phyloP scores from a whole-genome alignment of 35 echinoderm and acorn worm species.

The Strongylocentrotus purpuratus region DNA sequence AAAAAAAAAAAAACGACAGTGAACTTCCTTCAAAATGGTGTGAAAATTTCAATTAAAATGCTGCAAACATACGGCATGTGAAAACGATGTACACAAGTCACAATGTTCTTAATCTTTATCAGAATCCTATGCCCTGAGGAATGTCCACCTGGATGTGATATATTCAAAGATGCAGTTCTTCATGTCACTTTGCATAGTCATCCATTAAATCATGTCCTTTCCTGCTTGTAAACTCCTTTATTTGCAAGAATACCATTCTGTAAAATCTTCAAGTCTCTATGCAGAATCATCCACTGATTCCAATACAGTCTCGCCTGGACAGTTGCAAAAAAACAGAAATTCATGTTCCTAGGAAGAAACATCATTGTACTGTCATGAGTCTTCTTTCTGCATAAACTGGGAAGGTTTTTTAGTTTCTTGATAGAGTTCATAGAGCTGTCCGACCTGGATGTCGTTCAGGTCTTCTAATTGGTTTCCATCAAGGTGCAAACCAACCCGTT shows the following conservation, averaged over 20 bases:
- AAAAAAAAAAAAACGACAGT: too few relatives aligned
- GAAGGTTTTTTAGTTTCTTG: conserved; percentile 80
- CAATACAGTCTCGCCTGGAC: not conserved
- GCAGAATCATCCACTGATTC: too few relatives aligned
- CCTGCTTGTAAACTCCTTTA: not conserved
- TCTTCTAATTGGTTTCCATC: conserved; percentile 54
- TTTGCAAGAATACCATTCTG: not conserved
- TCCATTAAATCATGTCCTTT: not conserved
- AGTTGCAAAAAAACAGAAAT: not conserved
- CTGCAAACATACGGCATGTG: too few relatives aligned
- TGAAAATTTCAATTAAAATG: too few relatives aligned
- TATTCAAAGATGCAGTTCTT: not conserved
- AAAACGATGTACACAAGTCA: too few relatives aligned
- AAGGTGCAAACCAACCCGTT: conserved; percentile 46
- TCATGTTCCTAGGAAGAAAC: not conserved
- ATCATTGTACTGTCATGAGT: not conserved
- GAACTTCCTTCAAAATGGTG: too few relatives aligned
- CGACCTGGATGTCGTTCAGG: conserved; percentile 82
- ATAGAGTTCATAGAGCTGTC: conserved; percentile 81
- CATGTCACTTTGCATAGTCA: not conserved
- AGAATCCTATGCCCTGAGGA: not conserved
- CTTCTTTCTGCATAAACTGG: conserved; percentile 48
- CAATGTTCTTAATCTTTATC: too few relatives aligned
- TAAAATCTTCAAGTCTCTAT: not conserved
- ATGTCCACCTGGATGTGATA: not conserved